Evolutionary conservation across 2,888 invertebrate genomes (phyloP), one percentile per base, ranked within the genome.

Genomic region (Leucozona laternaria): DNA sequence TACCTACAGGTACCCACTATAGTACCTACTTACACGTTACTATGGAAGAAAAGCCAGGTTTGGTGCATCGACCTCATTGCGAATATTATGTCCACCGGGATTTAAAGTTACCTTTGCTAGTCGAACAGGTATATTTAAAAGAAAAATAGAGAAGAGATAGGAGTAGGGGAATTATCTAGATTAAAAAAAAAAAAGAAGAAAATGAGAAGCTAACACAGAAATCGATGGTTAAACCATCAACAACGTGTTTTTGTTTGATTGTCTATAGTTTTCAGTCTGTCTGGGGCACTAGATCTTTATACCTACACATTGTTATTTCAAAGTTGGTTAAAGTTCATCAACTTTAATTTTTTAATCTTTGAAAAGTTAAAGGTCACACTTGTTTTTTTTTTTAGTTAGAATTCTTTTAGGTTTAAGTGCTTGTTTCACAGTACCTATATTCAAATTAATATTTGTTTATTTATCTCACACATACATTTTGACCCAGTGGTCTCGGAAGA

Each of bases 1-100:
- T 34, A n/a, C n/a, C n/a, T n/a, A n/a, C n/a, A 50, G 5, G 8
- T 13, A 28, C 10, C 8, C 25, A 53, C 37, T 25, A 48, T 7
- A n/a, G 62, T 64, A 53, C n/a, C 50, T 68, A 37, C 68, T 70
- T 48, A 34, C 48, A 62, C 34, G 34, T 71, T 31, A 22, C 58
- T 60, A 22, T 28, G 8, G 53, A 34, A 66, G 34, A 57, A 57
- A 57, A 5, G 17, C 17, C 7, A 31, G 8, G 20, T 28, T 55
- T 66, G n/a, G 83, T 66, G 72, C 82, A 68, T 78, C 77, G 78
- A 82, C 82, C 78, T 82, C 45, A 72, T 82, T 81, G 31, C 31
- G 55, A 57, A 20, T 17, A 58, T 50, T 34, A 62, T 68, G 73
- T 81, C 22, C 64, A 70, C 55, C 6, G 70, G 37, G 48, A 17